These are phyloP conservation scores for Perca fluviatilis DNA, from an alignment of 2,113 vertebrate species.

Conservation along the genomic window DNA sequence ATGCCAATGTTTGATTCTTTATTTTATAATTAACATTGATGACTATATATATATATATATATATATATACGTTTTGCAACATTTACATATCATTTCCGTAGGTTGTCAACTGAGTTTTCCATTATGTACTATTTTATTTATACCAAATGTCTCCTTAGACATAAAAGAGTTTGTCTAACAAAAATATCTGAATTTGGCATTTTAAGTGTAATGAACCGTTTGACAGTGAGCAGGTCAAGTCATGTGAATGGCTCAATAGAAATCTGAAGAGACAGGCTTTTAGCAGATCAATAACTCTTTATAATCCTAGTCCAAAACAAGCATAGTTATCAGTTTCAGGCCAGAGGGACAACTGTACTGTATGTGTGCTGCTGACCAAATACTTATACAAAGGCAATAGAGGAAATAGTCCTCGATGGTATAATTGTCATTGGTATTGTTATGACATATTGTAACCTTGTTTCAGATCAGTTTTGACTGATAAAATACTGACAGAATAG, in stretches of 20 bases:
- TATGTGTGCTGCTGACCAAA: slow-evolving; percentile 16
- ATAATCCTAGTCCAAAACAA: slow-evolving; percentile 30
- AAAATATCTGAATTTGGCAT: too few species aligned
- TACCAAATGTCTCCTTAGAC: background rate
- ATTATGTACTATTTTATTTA: background rate
- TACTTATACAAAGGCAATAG: background rate
- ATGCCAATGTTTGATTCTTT: background rate
- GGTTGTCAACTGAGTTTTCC: background rate
- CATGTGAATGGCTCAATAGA: slow-evolving; percentile 17
- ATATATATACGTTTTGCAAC: background rate
- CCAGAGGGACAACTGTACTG: background rate
- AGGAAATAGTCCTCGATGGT: background rate
- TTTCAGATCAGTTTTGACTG: background rate
- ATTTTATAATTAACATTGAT: background rate
- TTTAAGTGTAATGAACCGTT: too few species aligned
- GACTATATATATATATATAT: background rate
- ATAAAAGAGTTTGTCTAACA: background rate
- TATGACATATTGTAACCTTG: background rate
- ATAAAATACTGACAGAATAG: background rate
- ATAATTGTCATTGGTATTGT: background rate
- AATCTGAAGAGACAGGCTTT: slow-evolving; percentile 1
- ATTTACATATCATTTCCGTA: background rate
- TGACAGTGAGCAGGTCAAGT: slow-evolving; percentile 1
- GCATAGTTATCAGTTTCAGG: slow-evolving; percentile 25
- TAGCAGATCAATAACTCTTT: too few species aligned